Evolutionary conservation across 2,888 invertebrate species (phyloP).

Genomic region (Stenchaetothrips biformis): DNA sequence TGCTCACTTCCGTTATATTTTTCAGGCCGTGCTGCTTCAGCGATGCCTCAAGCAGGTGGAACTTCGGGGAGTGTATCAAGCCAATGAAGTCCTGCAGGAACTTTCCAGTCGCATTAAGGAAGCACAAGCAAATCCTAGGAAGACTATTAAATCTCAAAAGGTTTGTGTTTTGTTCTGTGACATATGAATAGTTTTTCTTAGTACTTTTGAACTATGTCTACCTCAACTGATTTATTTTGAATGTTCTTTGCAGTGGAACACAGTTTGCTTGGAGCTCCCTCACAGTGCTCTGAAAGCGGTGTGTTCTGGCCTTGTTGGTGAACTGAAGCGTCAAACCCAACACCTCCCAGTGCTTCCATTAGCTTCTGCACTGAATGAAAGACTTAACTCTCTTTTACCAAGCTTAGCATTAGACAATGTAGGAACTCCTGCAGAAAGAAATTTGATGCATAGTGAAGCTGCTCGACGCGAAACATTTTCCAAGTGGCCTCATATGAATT

Average conservation of each 20-base stretch:
- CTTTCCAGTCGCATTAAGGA: slow-evolving; percentile 68
- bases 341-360: slow-evolving; percentile 82
- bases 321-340: slow-evolving; percentile 74
- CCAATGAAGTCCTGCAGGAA: slow-evolving; percentile 71
- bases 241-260: slow-evolving; percentile 71
- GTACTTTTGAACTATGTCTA: slow-evolving; percentile 12
- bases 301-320: slow-evolving; percentile 71
- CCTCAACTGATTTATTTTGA: slow-evolving; percentile 16
- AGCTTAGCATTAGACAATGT: slow-evolving; percentile 49
- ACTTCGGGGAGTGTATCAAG: slow-evolving; percentile 67
- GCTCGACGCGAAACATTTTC: slow-evolving; percentile 85
- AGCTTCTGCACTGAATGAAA: slow-evolving; percentile 83
- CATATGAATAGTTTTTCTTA: background rate
- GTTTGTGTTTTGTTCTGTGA: slow-evolving; percentile 49
- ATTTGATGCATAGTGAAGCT: slow-evolving; percentile 86
- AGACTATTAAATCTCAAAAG: slow-evolving; percentile 86
- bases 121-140: slow-evolving; percentile 66
- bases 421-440: slow-evolving; percentile 51
- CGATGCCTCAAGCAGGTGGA: slow-evolving; percentile 73
- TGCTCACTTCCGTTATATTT: slow-evolving; percentile 34
- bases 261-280: slow-evolving; percentile 75
- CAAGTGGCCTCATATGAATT: slow-evolving; percentile 95
- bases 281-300: slow-evolving; percentile 74
- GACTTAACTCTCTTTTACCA: slow-evolving; percentile 71
- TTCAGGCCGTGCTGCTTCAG: slow-evolving; percentile 72